Evolutionary conservation across 2,113 vertebrate genomes (phyloP), one percentile per base, ranked within the genome.

Genomic region (Ursus arctos): DNA sequence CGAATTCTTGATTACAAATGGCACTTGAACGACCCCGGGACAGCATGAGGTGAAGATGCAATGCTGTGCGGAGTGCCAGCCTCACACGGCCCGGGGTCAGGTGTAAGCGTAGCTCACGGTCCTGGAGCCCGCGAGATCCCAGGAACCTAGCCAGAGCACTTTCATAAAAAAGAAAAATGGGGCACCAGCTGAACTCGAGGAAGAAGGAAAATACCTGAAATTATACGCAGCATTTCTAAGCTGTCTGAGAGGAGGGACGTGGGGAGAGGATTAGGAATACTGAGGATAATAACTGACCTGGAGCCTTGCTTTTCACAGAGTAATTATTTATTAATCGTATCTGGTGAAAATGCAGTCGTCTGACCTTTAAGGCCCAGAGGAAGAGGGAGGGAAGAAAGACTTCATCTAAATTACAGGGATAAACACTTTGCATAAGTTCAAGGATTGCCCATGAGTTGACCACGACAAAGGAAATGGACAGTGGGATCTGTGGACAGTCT

Each of bases 21-120:
- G 67, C 21, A 24, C 61, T 43, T 26, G 36, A 72, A 12, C 26
- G 36, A 7, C 15, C 13, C 14, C 28, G 4, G 10, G 12, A 6
- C 4, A 22, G 5, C 2, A 6, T 0, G 1, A 80, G 67, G n/a
- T 47, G 31, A n/a, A 4, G 19, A 14, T 1, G 13, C 21, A 9
- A 9, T 6, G 24, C 16, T 72, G 36, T 28, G 28, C 7, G 40
- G 53, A 80, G 21, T 4, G 12, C 18, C 8, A 12, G n/a, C 21
- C 80, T 76, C 21, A 28, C 47, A 57, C 14, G 21, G 6, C 7
- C 53, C 21, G n/a, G 8, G 33, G 36, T 49, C 31, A 69, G 16
- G 15, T 40, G 40, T 55, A 33, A 10, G 40, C 49, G 13, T 53
- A 11, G n/a, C 12, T 59, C 0, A 0, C 65, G 26, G 21, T 63